Evolutionary conservation across 2,797 vertebrate species (phyloP), one percentile per base, ranked within the genome.

Genomic region (Parauchenoglanis punctatus): DNA sequence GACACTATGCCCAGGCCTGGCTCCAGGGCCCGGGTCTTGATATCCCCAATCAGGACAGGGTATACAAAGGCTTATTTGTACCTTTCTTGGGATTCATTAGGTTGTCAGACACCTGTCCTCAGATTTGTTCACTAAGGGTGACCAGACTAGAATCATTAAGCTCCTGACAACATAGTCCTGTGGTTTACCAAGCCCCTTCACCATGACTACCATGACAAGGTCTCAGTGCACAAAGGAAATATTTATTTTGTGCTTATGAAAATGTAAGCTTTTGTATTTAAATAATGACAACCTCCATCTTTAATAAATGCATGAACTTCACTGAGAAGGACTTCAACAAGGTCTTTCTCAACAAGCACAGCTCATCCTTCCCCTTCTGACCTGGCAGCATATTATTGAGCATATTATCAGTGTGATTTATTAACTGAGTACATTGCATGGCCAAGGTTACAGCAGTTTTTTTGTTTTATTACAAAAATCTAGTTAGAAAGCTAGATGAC

Each of bases 321-420:
- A 56, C 65, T 46, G 44, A 56, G 52, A 67, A 56, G 61, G 78
- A 73, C 15, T 81, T 44, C 54, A 58, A 23, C 56, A 80, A 44
- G 11, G 18, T n/a, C 56, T 44, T 81, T 61, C 35, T 83, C 67
- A 61, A 76, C 82, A 88, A 88, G 80, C 85, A 83, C 56, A 63
- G 73, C 73, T 65, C 77, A 91, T 89, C 85, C 87, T 84, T 91
- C 88, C 80, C 63, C 88, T 88, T 18, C 25, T 88, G 85, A 91
- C 88, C 85, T 81, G 23, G 12, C 61, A 84, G 58, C 54, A 72
- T 49, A 85, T 90, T 86, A 90, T 88, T 72, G 84, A 90, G 84
- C 40, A 40, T 3, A 40, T 85, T 85, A 81, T 65, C 4, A 25
- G 59, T n/a, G 25, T 28, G 44, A 49, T 82, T 65, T 82, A n/a